Conservation (phyloP, 2,113 vertebrate genomes). For the Tauraco erythrolophus region DNA sequence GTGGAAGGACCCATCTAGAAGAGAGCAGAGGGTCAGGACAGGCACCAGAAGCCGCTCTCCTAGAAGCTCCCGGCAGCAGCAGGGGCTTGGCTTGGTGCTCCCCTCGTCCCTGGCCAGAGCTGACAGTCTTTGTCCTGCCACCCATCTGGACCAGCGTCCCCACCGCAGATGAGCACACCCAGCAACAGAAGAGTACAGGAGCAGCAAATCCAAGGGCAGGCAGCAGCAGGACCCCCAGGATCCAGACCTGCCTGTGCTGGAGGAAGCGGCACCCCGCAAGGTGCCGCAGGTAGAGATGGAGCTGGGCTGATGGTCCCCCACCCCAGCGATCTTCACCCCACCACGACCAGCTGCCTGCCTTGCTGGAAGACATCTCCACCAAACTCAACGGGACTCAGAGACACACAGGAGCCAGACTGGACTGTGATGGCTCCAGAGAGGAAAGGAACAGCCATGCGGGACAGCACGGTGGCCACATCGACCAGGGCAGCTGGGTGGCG, state of each 20-base stretch:
- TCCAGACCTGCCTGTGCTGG: background rate
- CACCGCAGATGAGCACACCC: background rate
- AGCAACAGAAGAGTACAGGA: background rate
- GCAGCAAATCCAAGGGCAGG: background rate
- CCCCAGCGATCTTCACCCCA: background rate
- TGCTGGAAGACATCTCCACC: fast-evolving
- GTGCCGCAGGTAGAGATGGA: fast-evolving
- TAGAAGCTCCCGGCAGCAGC: background rate
- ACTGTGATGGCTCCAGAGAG: background rate
- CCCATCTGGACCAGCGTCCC: fast-evolving
- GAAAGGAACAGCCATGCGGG: fast-evolving
- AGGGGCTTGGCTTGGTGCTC: background rate
- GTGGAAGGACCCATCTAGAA: slow-evolving; percentile 66
- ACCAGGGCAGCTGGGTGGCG: background rate
- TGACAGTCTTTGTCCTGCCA: background rate
- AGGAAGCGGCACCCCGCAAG: background rate
- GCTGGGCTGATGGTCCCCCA: background rate
- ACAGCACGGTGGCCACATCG: background rate
- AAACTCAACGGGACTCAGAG: fast-evolving
- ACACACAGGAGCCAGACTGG: background rate
- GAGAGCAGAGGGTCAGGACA: slow-evolving; percentile 35
- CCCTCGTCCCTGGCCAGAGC: background rate
- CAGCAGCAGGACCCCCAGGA: background rate
- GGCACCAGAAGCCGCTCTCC: background rate
- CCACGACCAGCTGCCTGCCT: fast-evolving